Conservation (phyloP, 2,888 invertebrate species). For the Xanthia togata region DNA sequence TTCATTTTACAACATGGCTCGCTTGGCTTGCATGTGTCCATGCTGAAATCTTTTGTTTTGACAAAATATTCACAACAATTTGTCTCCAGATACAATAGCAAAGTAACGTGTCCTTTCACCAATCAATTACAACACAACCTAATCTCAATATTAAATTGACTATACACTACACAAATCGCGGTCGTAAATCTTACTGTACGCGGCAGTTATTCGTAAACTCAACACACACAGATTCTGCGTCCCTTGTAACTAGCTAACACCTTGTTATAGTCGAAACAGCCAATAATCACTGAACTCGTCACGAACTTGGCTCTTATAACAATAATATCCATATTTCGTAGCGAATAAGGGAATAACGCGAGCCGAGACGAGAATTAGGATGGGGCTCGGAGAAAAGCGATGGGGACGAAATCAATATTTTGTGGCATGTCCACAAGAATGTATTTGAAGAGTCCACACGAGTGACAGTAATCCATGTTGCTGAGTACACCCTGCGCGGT, state of each 20-base stretch:
- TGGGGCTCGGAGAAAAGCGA: constrained; percentile 75
- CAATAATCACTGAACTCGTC: constrained; percentile 74
- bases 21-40: not conserved
- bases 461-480: too few species aligned
- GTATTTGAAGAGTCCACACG: too few species aligned
- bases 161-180: constrained; percentile 19
- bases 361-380: constrained; percentile 81
- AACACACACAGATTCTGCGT: constrained; percentile 55
- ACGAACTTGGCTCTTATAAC: constrained; percentile 84
- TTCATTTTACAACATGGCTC: not conserved
- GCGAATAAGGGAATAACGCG: constrained; percentile 87
- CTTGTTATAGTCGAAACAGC: constrained; percentile 66
- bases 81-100: not conserved
- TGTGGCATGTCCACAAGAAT: not conserved
- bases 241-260: constrained; percentile 55
- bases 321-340: constrained; percentile 89
- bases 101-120: constrained; percentile 26
- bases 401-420: not conserved
- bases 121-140: constrained; percentile 32
- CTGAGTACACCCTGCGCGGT: too few species aligned
- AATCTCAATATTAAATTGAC: constrained; percentile 55
- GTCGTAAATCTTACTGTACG: constrained; percentile 41
- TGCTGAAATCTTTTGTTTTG: not conserved
- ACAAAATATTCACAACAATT: not conserved
- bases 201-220: constrained; percentile 62